Percentiles rank a stretch among this genome's conserved stretches.
Evolutionary conservation across 2,888 invertebrate genomes (phyloP).

Genomic region (Euplagia quadripunctaria): DNA sequence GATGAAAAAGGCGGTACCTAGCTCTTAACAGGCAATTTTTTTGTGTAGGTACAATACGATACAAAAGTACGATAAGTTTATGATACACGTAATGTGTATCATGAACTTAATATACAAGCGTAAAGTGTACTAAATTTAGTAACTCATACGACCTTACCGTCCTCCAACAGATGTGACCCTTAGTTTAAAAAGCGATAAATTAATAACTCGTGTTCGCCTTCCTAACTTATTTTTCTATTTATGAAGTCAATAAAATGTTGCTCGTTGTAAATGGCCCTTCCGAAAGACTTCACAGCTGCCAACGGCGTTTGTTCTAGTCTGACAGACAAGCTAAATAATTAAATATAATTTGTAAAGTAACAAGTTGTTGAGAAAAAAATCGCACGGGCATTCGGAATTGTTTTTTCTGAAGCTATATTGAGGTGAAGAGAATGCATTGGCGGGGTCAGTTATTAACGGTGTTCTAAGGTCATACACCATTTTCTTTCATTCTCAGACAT

Average conservation of each 20-base stretch:
- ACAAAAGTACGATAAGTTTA: too few relatives aligned
- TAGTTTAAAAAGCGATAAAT: too few relatives aligned
- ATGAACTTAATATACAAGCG: too few relatives aligned
- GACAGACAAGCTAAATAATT: conserved; percentile 42
- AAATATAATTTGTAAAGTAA: conserved; percentile 32
- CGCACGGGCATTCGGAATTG: conserved; percentile 26
- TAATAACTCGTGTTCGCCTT: too few relatives aligned
- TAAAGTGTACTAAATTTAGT: too few relatives aligned
- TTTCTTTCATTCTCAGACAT: neutral
- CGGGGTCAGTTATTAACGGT: conserved; percentile 28
- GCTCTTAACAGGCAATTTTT: too few relatives aligned
- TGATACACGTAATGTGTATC: too few relatives aligned
- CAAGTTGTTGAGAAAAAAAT: conserved; percentile 27
- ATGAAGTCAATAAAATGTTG: neutral
- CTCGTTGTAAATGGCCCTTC: neutral
- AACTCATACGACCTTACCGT: too few relatives aligned
- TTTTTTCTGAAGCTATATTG: conserved; percentile 28
- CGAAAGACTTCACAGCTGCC: conserved; percentile 25
- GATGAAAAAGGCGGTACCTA: too few relatives aligned
- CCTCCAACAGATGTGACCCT: too few relatives aligned
- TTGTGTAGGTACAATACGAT: too few relatives aligned
- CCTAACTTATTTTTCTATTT: too few relatives aligned
- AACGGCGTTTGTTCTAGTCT: conserved; percentile 27
- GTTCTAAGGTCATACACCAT: neutral
- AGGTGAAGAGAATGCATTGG: conserved; percentile 21